These are phyloP conservation scores for Diglossa cyanea DNA, from an alignment of 2,797 vertebrate genomes.

Conservation along the genomic window DNA sequence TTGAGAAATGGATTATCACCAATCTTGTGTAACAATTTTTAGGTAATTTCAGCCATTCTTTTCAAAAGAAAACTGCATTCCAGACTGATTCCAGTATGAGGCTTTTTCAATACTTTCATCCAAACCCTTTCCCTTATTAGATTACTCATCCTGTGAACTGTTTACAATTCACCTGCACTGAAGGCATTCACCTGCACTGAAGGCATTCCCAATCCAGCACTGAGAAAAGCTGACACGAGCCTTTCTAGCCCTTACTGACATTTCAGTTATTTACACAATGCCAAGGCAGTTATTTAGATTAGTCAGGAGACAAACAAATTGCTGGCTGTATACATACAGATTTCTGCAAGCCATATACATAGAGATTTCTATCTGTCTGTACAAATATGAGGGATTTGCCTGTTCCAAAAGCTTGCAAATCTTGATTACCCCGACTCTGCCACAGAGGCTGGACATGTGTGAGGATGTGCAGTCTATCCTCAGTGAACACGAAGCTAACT, in stretches of 20 bases:
- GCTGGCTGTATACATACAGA: not conserved
- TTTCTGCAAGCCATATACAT: not conserved
- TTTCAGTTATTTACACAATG: not conserved
- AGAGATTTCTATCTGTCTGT: not conserved
- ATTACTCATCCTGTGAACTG: not conserved
- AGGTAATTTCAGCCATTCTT: not conserved
- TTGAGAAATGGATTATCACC: not conserved
- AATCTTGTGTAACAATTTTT: not conserved
- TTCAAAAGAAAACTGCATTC: not conserved
- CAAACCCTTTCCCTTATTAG: not conserved
- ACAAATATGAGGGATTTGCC: not conserved
- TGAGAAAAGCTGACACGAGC: not conserved
- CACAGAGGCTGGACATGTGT: not conserved
- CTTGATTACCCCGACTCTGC: conserved; percentile 33
- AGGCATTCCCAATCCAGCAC: not conserved
- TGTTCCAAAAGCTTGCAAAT: not conserved
- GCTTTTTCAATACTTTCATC: not conserved
- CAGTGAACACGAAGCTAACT: conserved; percentile 12
- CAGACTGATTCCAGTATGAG: not conserved
- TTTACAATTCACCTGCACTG: not conserved
- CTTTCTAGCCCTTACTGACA: not conserved
- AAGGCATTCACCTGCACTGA: not conserved
- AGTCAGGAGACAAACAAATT: not conserved
- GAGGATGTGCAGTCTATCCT: conserved; percentile 39
- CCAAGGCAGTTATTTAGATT: not conserved